Base-by-base conservation (phyloP, 1,140 invertebrate species). In the Probaryconus sp. region DNA sequence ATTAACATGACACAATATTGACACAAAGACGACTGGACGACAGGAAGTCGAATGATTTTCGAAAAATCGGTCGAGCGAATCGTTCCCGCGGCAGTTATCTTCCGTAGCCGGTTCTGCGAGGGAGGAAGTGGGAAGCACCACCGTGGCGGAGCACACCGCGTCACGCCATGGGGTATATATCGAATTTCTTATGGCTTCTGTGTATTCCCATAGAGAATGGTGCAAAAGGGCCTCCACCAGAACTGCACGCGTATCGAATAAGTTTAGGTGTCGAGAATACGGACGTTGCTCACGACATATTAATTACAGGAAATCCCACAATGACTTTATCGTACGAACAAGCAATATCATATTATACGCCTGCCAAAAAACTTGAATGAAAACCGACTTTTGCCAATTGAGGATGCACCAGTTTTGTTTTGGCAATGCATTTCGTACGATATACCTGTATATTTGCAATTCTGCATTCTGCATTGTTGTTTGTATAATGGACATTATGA, bases 51-150 rank as follows among this genome's bases (percentile, higher is more conserved):
- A 38, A 47, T 21, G 37, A 50, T 60, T 65, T 55, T 56, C n/a
- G 61, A 40, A 68, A 74, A 72, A 65, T 65, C 33, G 55, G 21
- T 43, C 6, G 55, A 55, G 61, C 47, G 55, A 55, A 53, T 55
- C 61, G 55, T 73, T 65, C 47, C 56, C 50, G 56, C 50, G 43
- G 48, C 17, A 14, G 51, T 58, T 47, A 61, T 65, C 33, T 45
- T 42, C 13, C 30, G 69, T 47, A 50, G 71, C 72, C 43, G 53
- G 58, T 69, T 58, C 21, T 42, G 24, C 67, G 63, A 80, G 80
- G 79, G 79, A 88, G 86, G 86, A 88, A 88, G 85, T 87, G 86
- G 86, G 86, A 88, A 88, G 86, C 86, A 87, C 86, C 82, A 86
- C 79, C 79, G 79, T 76, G 77, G 79, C 77, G 71, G 69, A 75